Evolutionary conservation across 2,113 vertebrate genomes (phyloP), one percentile per base, ranked within the genome.

Genomic region (Rhinichthys klamathensis): DNA sequence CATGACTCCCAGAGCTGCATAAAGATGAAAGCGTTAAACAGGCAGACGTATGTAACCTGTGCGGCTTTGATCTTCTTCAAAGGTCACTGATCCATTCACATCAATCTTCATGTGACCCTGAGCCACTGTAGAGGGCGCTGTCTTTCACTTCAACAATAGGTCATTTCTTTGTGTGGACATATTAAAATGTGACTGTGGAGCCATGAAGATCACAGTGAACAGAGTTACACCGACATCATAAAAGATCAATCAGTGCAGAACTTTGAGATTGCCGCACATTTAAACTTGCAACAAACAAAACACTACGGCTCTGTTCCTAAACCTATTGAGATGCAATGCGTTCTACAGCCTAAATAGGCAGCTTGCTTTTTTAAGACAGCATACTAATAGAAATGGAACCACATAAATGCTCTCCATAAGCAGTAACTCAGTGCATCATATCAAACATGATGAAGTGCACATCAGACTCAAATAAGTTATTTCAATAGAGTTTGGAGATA

Each of bases 31-130:
- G 93, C 89, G 91, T 93, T 93, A 92, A 94, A 92, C 21, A 38
- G 82, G 54, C 89, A 92, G 88, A 92, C 86, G 32, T 90, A 88
- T 86, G 87, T 89, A 86, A 93, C 90, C 88, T 90, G 89, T 89
- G 86, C 85, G 86, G 88, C 94, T 95, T 95, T 95, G 93, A 95
- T 95, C 91, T 93, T 85, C 58, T 91, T 90, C 89, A 92, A 91
- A 93, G 93, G 92, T 93, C 90, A 63, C 89, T 92, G 90, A 87
- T 89, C 87, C 86, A 88, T 87, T 89, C 90, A 90, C 90, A 91
- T 93, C 92, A 92, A 85, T 94, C 92, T 92, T 83, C 84, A 86
- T 38, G 86, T 84, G 91, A 86, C 88, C 90, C 85, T 86, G 51
- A 87, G 88, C 82, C 90, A 85, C 89, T 90, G 51, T 89, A 78